Conservation (phyloP, 2,113 vertebrate genomes). For the Myodes glareolus region DNA sequence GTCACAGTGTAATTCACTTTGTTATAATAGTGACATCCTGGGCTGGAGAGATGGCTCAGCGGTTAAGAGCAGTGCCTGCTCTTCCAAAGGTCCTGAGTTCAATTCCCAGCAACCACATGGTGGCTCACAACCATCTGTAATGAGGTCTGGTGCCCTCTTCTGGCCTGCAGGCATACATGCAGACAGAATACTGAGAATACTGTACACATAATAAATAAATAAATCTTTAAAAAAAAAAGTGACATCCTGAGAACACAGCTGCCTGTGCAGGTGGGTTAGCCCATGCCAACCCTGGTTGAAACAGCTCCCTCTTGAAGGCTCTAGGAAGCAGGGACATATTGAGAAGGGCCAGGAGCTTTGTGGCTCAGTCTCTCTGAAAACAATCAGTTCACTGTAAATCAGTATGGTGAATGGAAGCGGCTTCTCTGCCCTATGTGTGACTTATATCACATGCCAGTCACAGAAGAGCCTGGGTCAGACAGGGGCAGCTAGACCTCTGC, state of each 20-base stretch:
- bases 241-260: too few relatives aligned
- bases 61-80: too few relatives aligned
- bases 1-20: not conserved
- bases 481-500: not conserved
- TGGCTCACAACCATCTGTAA: too few relatives aligned
- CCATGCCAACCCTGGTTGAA: not conserved
- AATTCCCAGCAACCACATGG: too few relatives aligned
- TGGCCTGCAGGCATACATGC: too few relatives aligned
- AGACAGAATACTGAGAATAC: too few relatives aligned
- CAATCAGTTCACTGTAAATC: not conserved
- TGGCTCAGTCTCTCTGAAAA: not conserved
- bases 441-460: not conserved
- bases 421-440: not conserved
- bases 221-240: too few relatives aligned
- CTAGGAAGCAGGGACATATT: not conserved
- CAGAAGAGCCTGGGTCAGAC: not conserved
- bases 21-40: not conserved
- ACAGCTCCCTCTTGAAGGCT: not conserved
- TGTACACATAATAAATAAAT: too few relatives aligned
- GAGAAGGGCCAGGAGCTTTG: not conserved
- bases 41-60: too few relatives aligned
- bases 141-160: too few relatives aligned
- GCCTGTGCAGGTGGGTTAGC: not conserved
- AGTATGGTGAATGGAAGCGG: not conserved
- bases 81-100: too few relatives aligned